Evolutionary conservation across 2,113 vertebrate species (phyloP).

Genomic region (Bungarus multicinctus): DNA sequence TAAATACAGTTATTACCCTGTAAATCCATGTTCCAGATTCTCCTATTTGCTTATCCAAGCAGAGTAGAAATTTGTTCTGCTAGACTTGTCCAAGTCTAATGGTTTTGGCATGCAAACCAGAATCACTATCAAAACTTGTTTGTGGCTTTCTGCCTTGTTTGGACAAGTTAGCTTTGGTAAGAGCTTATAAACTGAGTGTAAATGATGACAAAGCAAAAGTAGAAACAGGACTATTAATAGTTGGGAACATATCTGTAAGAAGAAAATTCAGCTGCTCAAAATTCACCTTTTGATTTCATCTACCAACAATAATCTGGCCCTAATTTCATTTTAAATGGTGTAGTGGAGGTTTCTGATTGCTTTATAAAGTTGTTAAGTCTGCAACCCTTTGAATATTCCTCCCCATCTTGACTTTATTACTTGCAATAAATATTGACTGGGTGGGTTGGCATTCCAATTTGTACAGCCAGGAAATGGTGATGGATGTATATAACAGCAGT

Average conservation of each 20-base stretch:
- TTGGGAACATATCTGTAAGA: neutral
- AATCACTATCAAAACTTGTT: neutral
- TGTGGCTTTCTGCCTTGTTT: neutral
- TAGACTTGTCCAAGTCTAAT: neutral
- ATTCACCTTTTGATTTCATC: neutral
- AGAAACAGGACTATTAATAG: neutral
- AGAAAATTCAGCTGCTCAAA: neutral
- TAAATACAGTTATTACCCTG: neutral
- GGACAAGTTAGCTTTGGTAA: neutral
- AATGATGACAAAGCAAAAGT: neutral
- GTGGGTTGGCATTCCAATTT: neutral
- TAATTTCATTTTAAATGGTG: neutral
- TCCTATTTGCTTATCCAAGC: neutral
- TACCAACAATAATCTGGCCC: neutral
- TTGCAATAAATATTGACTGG: neutral
- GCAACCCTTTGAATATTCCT: neutral
- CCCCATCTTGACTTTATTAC: neutral
- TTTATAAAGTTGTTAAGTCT: neutral
- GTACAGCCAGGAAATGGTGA: neutral
- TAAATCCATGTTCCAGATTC: neutral
- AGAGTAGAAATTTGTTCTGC: neutral
- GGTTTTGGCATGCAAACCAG: neutral
- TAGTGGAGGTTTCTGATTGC: neutral
- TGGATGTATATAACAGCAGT: neutral
- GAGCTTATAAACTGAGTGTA: neutral